phyloP scores from a whole-genome alignment of 1,140 invertebrate species.

The Hestina assimilis region DNA sequence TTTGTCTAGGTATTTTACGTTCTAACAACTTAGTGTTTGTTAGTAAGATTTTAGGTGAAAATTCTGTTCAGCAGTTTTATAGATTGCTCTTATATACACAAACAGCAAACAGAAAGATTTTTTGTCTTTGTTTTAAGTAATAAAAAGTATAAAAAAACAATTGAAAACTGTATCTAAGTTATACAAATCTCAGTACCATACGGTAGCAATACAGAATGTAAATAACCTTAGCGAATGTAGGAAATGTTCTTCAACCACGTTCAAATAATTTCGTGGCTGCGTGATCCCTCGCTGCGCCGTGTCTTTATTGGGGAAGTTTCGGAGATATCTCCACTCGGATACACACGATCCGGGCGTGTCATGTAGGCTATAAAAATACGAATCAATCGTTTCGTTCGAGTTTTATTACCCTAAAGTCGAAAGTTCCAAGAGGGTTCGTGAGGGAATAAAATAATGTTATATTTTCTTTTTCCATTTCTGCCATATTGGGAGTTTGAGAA shows the following conservation, averaged over 20 bases:
- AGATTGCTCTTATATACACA: too few species aligned
- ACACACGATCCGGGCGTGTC: slow-evolving; percentile 22
- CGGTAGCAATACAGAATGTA: too few species aligned
- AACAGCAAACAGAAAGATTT: too few species aligned
- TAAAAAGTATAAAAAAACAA: too few species aligned
- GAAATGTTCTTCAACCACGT: neutral
- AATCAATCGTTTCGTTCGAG: slow-evolving; percentile 21
- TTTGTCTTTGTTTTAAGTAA: too few species aligned
- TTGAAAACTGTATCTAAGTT: too few species aligned
- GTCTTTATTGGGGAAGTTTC: slow-evolving; percentile 29
- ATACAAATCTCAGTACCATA: too few species aligned
- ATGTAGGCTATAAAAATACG: slow-evolving; percentile 12
- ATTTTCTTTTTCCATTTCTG: neutral
- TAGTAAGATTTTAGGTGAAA: too few species aligned
- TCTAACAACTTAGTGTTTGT: too few species aligned
- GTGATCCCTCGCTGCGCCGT: slow-evolving; percentile 13
- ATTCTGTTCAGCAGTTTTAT: too few species aligned
- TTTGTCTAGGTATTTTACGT: too few species aligned
- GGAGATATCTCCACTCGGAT: slow-evolving; percentile 46
- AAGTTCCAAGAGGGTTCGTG: slow-evolving; percentile 1
- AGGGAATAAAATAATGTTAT: neutral
- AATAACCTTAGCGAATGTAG: neutral
- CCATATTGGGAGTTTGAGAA: neutral
- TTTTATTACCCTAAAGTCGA: slow-evolving; percentile 12
- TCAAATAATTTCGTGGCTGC: slow-evolving; percentile 2